Evolutionary conservation across 2,888 invertebrate species (phyloP).

Genomic region (Frankliniella intonsa): DNA sequence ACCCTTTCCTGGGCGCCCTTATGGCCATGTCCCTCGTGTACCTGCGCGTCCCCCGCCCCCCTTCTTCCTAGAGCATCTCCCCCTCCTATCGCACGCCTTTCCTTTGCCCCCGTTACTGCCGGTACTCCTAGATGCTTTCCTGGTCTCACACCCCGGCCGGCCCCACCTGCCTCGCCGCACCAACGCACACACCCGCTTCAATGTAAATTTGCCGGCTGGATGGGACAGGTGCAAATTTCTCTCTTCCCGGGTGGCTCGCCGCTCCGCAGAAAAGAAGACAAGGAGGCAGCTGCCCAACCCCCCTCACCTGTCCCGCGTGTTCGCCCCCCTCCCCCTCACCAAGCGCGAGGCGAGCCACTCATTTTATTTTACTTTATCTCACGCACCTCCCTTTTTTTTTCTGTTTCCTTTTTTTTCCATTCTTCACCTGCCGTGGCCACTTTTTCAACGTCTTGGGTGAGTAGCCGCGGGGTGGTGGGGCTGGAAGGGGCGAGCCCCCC

Average conservation of each 20-base stretch:
- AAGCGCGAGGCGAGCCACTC: not conserved
- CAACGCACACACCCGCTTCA: not conserved
- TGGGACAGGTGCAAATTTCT: conserved; percentile 26
- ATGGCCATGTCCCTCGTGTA: not conserved
- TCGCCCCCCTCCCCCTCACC: not conserved
- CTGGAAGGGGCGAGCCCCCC: not conserved
- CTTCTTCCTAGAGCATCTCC: not conserved
- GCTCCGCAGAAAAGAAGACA: too few relatives aligned
- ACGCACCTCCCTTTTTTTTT: not conserved
- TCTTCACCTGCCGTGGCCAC: not conserved
- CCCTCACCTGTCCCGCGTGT: not conserved
- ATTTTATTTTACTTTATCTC: conserved; percentile 7
- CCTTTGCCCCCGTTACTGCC: not conserved
- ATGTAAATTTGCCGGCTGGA: conserved; percentile 14
- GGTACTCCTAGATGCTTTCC: not conserved
- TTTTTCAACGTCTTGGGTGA: conserved; percentile 19
- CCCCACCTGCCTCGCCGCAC: not conserved
- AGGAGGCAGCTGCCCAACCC: too few relatives aligned
- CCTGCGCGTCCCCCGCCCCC: not conserved
- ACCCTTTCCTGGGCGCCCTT: not conserved
- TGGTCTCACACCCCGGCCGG: not conserved
- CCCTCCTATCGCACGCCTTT: not conserved
- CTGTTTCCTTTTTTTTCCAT: not conserved
- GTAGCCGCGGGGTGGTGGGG: not conserved
- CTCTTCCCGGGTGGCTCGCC: not conserved